A percentile compares a stretch with the other conserved stretches of the same genome.
Conservation (phyloP, 2,113 vertebrate genomes). For the Ptilorrhoa leucosticta region DNA sequence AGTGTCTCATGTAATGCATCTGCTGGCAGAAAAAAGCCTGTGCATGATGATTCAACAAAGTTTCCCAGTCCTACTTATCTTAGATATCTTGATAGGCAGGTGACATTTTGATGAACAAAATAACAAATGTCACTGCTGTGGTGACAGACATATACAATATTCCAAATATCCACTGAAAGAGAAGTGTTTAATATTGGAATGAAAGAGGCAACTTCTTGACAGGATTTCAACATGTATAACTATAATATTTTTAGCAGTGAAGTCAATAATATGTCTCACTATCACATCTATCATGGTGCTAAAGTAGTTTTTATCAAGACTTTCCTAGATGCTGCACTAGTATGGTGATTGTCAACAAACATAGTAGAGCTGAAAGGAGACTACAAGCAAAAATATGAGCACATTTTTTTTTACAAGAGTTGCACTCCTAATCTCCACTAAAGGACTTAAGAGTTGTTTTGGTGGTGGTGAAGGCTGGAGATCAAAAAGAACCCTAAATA, state of each 20-base stretch:
- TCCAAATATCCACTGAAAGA: constrained; percentile 27
- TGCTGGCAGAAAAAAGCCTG: constrained; percentile 2
- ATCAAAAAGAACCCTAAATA: not conserved
- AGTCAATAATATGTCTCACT: constrained; percentile 18
- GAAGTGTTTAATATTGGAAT: not conserved
- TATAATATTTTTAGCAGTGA: constrained; percentile 31
- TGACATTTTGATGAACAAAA: constrained; percentile 37
- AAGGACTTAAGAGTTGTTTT: not conserved
- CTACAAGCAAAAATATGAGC: not conserved
- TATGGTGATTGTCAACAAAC: not conserved
- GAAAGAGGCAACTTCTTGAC: constrained; percentile 9
- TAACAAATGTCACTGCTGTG: constrained; percentile 38
- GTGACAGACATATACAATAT: constrained; percentile 22
- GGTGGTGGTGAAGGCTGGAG: not conserved
- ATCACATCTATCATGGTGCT: not conserved
- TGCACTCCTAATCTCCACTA: not conserved
- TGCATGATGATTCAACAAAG: not conserved
- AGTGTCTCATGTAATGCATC: not conserved
- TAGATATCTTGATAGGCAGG: constrained; percentile 30
- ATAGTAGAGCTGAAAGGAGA: not conserved
- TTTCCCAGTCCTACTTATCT: not conserved
- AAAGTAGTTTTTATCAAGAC: not conserved
- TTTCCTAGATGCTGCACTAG: not conserved
- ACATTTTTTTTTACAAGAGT: not conserved
- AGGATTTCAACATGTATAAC: not conserved